Base-by-base conservation (phyloP, 2,888 invertebrate species). In the Drosophila tanythrix region DNA sequence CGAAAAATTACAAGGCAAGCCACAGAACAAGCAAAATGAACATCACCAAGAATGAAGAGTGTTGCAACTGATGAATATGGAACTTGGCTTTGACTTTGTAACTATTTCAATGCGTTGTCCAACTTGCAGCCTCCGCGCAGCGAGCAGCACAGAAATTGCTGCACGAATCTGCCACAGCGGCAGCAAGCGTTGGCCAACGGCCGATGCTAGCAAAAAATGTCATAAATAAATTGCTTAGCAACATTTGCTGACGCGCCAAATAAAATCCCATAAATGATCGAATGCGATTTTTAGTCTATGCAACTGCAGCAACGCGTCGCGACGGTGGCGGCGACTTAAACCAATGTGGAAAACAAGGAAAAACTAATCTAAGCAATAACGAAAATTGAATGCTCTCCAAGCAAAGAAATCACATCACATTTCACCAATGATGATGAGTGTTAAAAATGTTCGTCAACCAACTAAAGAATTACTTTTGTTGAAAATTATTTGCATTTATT, bases 201-300 rank as follows among this genome's bases (percentile, higher is more conserved):
- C 77, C 58, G 63, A 43, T 65, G 61, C 75, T 51, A 79, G 76
- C 87, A 88, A 90, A 84, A 88, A 88, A 88, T 88, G 88, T 88
- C 88, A 88, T 88, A 88, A 88, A 88, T 88, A 88, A 90, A 90
- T 88, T 90, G 90, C 86, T 82, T 77, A 83, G 90, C 91, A 88
- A 89, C 87, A 88, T 88, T 88, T 90, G 90, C 87, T 88, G 87
- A 88, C 87, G 87, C 87, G 90, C 91, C 91, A 92, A 92, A 92
- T 92, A 92, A 92, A 92, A 91, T 89, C 83, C 92, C 91, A 92
- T 92, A 92, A 92, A 92, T 86, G 91, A 90, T 87, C 87, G 90
- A 90, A 87, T 86, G 87, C 87, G 90, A 91, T 92, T 91, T 92
- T 90, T 77, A 90, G 84, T 90, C 87, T 90, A 88, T 90, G 89